Percentiles rank a stretch among this genome's conserved stretches.
Conservation (phyloP, 2,888 invertebrate species). For the Yponomeuta malinellus region DNA sequence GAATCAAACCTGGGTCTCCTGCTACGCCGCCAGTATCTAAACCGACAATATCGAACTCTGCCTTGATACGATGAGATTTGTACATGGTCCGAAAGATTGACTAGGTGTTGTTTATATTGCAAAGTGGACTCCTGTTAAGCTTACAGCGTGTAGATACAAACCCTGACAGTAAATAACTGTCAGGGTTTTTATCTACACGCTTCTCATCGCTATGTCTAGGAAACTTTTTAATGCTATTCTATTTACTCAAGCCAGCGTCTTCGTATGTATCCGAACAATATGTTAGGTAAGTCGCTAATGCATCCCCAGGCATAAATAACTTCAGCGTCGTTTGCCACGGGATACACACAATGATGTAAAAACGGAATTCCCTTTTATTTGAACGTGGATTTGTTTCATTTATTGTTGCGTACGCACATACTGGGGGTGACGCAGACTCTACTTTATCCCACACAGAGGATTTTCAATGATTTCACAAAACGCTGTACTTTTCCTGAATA, state of each 20-base stretch:
- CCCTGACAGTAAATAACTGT: not conserved
- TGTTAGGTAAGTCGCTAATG: slow-evolving; percentile 8
- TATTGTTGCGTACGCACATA: slow-evolving; percentile 43
- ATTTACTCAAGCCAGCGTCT: not conserved
- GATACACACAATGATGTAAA: slow-evolving; percentile 69
- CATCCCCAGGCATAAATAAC: slow-evolving; percentile 62
- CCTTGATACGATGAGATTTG: too few relatives aligned
- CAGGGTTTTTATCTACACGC: too few relatives aligned
- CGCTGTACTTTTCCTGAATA: not conserved
- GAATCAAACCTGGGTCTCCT: too few relatives aligned
- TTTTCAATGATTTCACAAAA: not conserved
- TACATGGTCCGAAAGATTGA: too few relatives aligned
- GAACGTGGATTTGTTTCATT: slow-evolving; percentile 72
- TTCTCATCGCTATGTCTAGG: not conserved
- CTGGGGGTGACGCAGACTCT: slow-evolving; percentile 29
- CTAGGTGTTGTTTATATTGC: not conserved
- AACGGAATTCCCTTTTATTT: slow-evolving; percentile 66
- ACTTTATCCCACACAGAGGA: slow-evolving; percentile 16
- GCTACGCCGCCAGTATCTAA: too few relatives aligned
- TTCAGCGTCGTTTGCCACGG: slow-evolving; percentile 70
- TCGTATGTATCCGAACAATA: not conserved
- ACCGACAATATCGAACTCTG: too few relatives aligned
- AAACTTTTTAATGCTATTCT: not conserved
- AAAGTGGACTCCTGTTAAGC: not conserved
- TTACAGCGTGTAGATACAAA: not conserved